phyloP scores from a whole-genome alignment of 2,888 invertebrate genomes.

The Pelosia muscerda region DNA sequence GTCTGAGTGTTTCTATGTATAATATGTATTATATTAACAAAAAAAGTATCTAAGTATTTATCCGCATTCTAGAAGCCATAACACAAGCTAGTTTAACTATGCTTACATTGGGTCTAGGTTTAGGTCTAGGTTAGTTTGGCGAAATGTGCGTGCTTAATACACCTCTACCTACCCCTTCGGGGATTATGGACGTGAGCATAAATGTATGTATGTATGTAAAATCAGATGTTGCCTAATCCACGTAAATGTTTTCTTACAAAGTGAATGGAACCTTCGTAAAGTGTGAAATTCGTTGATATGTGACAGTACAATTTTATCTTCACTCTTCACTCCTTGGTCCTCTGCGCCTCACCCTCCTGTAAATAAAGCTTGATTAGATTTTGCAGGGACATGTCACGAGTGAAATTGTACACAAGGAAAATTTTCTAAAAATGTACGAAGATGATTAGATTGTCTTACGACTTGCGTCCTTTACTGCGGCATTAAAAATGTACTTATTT shows the following conservation, averaged over 20 bases:
- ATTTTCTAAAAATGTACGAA: background rate
- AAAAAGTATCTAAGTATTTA: no score
- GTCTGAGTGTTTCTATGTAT: no score
- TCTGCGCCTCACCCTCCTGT: background rate
- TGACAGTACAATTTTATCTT: background rate
- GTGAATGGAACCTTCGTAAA: background rate
- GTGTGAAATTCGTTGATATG: constrained; percentile 7
- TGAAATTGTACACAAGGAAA: background rate
- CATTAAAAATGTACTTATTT: no score
- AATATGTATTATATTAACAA: no score
- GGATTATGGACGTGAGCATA: no score
- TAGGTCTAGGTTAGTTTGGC: no score
- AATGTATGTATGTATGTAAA: no score
- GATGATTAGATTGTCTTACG: background rate
- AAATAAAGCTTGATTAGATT: background rate
- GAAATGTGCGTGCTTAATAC: no score
- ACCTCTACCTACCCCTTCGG: no score
- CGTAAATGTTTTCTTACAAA: background rate
- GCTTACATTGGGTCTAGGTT: no score
- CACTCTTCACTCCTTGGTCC: background rate
- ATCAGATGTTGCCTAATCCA: background rate
- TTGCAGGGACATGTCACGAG: background rate
- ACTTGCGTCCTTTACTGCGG: background rate
- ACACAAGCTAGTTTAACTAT: no score
- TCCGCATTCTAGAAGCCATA: no score